Conservation (phyloP, 2,113 vertebrate species). For the Aptenodytes patagonicus region DNA sequence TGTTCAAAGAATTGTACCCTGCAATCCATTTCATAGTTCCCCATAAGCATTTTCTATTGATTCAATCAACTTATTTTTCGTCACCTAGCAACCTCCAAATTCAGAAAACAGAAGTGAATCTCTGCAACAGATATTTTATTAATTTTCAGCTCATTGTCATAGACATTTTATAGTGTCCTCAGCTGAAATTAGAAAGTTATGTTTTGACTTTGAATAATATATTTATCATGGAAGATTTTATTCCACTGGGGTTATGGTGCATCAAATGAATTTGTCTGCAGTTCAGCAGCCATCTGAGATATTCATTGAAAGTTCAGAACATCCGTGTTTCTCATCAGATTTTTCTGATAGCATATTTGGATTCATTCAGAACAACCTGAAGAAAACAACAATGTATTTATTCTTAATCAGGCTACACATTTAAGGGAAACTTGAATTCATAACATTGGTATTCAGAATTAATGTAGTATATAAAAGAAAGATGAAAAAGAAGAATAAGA, state of each 20-base stretch:
- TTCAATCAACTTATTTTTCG: constrained; percentile 43
- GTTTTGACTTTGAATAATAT: constrained; percentile 35
- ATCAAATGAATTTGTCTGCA: constrained; percentile 21
- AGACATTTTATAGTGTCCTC: neutral
- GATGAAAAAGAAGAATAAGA: neutral
- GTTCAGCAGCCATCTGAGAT: neutral
- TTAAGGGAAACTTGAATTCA: neutral
- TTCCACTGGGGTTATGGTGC: neutral
- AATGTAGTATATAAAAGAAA: neutral
- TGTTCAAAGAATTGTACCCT: constrained; percentile 6
- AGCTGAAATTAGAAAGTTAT: constrained; percentile 18
- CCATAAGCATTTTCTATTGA: constrained; percentile 19
- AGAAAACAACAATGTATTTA: neutral
- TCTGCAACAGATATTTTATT: constrained; percentile 32
- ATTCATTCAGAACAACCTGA: neutral
- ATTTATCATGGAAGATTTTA: constrained; percentile 19
- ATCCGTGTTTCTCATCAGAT: constrained; percentile 14
- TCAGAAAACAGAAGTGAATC: constrained; percentile 3
- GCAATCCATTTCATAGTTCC: neutral
- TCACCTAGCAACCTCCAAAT: constrained; percentile 40
- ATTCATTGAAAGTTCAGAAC: neutral
- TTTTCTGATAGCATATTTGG: neutral
- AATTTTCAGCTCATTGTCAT: constrained; percentile 22
- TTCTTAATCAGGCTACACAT: neutral
- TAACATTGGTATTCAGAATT: neutral